Base-by-base conservation (phyloP, 2,797 vertebrate genomes). In the Hippoglossus hippoglossus region DNA sequence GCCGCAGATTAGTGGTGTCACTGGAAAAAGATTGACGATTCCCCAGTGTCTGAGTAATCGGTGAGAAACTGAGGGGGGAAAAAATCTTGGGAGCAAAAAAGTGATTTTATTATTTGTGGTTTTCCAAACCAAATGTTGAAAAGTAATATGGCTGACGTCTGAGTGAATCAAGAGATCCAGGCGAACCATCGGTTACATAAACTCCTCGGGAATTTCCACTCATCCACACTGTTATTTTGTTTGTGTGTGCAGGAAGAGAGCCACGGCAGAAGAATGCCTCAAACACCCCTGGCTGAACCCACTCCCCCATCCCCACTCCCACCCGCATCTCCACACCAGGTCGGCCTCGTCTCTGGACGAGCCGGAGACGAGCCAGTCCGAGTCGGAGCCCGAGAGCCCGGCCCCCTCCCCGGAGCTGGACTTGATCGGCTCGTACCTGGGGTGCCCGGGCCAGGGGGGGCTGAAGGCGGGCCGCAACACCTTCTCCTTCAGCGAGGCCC, bases 251-350 rank as follows among this genome's bases (percentile, higher is more conserved):
- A 95, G 95, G 87, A 92, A 95, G 79, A 91, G 96, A 75, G 90
- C 93, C 68, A 94, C 93, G 0, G 95, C 95, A 31, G 93, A 95
- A 24, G 92, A 96, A 79, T 94, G 95, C 75, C 92, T 96, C 70
- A 78, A 83, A 73, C 96, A 96, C 85, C 90, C 93, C 55, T 96
- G 96, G 96, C 91, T 96, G 69, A 92, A 84, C 59, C 51, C 73
- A 0, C 72, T 66, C 58, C 21, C 84, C 47, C 82, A 46, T 1
- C 18, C 44, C 44, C 44, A 46, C 58, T 56, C 81, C 15, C 74
- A 88, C 80, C 65, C 61, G 63, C 90, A 83, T 78, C 85, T 85
- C 77, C 85, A 75, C 36, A 1, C 71, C 49, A 80, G 75, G 24
- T 24, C 77, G 0, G 80, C 75, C 47, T 81, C 88, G 25, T 81